Conservation (phyloP, 2,797 vertebrate genomes). For the Alcedo atthis region DNA sequence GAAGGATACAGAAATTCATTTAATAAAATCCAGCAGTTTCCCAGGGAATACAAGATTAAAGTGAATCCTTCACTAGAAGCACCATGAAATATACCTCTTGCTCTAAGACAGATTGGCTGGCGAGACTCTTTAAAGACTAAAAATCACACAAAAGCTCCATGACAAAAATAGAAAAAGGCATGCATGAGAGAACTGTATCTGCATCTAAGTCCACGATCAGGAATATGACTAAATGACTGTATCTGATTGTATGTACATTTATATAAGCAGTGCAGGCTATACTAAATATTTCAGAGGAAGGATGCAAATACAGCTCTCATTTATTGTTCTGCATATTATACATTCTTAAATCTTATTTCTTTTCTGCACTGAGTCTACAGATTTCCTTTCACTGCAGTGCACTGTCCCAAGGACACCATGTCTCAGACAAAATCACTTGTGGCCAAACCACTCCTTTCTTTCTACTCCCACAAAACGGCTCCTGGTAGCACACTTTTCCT, state of each 20-base stretch:
- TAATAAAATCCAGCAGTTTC: conserved; percentile 22
- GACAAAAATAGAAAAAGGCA: neutral
- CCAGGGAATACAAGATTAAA: conserved; percentile 5
- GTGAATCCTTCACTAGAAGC: neutral
- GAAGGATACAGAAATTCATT: conserved; percentile 4
- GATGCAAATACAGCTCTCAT: conserved; percentile 4
- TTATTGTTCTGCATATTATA: neutral
- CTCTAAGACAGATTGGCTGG: neutral
- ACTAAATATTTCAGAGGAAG: conserved; percentile 20
- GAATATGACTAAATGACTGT: neutral
- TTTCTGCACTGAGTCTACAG: neutral
- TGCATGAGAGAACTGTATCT: neutral
- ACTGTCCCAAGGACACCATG: neutral
- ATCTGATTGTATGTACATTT: neutral
- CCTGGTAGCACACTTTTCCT: neutral
- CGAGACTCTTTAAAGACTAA: neutral
- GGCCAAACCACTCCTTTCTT: neutral
- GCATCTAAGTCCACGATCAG: neutral
- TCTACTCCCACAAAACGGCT: neutral
- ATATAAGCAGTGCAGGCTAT: neutral
- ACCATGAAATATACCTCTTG: neutral
- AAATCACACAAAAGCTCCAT: neutral
- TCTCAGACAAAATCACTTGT: neutral
- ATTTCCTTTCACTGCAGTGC: neutral
- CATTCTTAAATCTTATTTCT: neutral